Percentiles rank a stretch among this genome's conserved stretches.
phyloP scores from a whole-genome alignment of 2,113 vertebrate genomes.

The Thalassoma bifasciatum region DNA sequence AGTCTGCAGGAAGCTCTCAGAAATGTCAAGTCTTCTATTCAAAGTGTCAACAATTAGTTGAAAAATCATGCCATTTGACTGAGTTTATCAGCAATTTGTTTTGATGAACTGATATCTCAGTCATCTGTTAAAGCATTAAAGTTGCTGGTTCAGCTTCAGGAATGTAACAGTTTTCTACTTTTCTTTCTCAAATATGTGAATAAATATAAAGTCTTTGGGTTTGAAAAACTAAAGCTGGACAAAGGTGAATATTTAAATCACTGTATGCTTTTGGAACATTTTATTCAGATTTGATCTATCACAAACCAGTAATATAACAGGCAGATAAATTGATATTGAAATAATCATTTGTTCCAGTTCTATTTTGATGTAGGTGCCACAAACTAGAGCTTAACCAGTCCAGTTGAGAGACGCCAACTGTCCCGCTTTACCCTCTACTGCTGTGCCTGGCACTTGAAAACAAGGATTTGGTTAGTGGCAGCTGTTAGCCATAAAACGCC shows the following conservation, averaged over 20 bases:
- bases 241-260: background rate
- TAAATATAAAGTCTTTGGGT: background rate
- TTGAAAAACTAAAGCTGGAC: background rate
- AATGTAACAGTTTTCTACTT: no score
- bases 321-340: background rate
- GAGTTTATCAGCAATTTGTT: no score
- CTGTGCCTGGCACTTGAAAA: slow-evolving; percentile 36
- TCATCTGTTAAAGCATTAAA: no score
- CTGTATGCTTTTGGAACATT: background rate
- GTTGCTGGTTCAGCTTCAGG: no score
- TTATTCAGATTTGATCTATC: background rate
- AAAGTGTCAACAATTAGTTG: no score
- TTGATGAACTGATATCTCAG: no score
- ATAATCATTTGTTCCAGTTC: background rate
- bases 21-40: slow-evolving; percentile 33
- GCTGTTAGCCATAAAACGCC: slow-evolving; percentile 64
- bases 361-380: slow-evolving; percentile 18
- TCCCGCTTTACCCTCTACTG: slow-evolving; percentile 1
- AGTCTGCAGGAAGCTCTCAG: slow-evolving; percentile 12
- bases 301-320: background rate
- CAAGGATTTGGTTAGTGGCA: slow-evolving; percentile 53
- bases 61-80: no score
- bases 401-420: slow-evolving; percentile 13
- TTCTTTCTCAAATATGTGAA: no score
- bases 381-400: slow-evolving; percentile 43